phyloP scores from a whole-genome alignment of 2,113 vertebrate genomes.

The Hirundichthys speculiger region DNA sequence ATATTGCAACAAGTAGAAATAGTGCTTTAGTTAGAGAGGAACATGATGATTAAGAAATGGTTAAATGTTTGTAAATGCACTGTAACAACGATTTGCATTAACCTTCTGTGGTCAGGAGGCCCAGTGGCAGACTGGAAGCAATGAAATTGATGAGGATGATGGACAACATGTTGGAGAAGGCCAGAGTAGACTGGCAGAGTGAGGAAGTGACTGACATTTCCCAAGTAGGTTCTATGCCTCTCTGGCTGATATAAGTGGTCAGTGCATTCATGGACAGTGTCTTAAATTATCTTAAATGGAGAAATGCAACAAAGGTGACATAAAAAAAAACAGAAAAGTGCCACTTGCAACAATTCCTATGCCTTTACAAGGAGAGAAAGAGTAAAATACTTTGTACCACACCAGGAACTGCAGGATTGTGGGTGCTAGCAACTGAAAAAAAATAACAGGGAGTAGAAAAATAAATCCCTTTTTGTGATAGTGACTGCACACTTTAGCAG shows the following conservation, averaged over 20 bases:
- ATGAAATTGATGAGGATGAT: constrained; percentile 86
- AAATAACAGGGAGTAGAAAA: too few species aligned
- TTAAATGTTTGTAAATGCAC: not conserved
- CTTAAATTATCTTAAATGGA: not conserved
- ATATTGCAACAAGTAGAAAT: not conserved
- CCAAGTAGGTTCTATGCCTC: constrained; percentile 72
- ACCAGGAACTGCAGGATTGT: too few species aligned
- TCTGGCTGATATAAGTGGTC: not conserved
- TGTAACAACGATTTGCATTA: not conserved
- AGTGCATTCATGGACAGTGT: not conserved
- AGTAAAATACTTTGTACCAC: too few species aligned
- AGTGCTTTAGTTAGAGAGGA: not conserved
- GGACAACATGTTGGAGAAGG: constrained; percentile 88
- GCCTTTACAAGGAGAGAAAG: too few species aligned
- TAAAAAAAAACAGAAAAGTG: too few species aligned
- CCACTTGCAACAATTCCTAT: too few species aligned
- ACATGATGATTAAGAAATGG: not conserved
- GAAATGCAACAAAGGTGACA: not conserved
- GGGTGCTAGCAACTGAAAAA: too few species aligned
- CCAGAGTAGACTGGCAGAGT: constrained; percentile 78
- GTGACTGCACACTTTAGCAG: too few species aligned
- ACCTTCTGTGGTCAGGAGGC: constrained; percentile 78
- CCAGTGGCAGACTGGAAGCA: constrained; percentile 85
- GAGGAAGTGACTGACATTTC: constrained; percentile 80
- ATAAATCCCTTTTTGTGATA: too few species aligned